These are phyloP conservation scores for Cremastinae sp. DNA, from an alignment of 2,888 invertebrate genomes.

Conservation along the genomic window DNA sequence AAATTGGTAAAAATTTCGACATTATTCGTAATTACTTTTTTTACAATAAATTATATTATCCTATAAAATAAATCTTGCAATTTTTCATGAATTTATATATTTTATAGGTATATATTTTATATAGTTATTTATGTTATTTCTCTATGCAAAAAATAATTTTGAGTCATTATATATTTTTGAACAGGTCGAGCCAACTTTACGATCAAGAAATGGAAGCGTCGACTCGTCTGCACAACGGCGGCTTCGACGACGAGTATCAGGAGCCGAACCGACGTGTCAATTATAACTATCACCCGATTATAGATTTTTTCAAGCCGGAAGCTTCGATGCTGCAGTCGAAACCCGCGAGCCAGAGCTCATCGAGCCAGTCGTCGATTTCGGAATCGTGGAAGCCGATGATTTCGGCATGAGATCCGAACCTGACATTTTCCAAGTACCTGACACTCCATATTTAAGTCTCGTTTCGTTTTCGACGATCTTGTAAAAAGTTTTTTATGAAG, in stretches of 20 bases:
- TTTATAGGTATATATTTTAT: no score
- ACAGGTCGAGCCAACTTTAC: slow-evolving; percentile 71
- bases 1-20: slow-evolving; percentile 68
- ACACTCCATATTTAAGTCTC: slow-evolving; percentile 52
- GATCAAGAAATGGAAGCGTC: slow-evolving; percentile 69
- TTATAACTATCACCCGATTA: slow-evolving; percentile 92
- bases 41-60: no score
- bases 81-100: no score
- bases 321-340: slow-evolving; percentile 76
- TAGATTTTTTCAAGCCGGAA: slow-evolving; percentile 87
- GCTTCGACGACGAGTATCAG: slow-evolving; percentile 77
- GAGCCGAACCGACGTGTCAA: slow-evolving; percentile 84
- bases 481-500: slow-evolving; percentile 51
- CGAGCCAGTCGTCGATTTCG: slow-evolving; percentile 50
- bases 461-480: slow-evolving; percentile 24
- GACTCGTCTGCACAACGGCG: slow-evolving; percentile 69
- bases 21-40: slow-evolving; percentile 6
- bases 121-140: not conserved
- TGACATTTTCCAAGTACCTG: slow-evolving; percentile 70
- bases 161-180: not conserved
- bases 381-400: slow-evolving; percentile 78
- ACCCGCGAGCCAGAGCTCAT: slow-evolving; percentile 57
- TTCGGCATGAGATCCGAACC: slow-evolving; percentile 65
- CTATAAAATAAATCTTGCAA: no score
- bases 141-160: not conserved